Evolutionary conservation across 2,797 vertebrate genomes (phyloP).

Genomic region (Bovichtus diacanthus): DNA sequence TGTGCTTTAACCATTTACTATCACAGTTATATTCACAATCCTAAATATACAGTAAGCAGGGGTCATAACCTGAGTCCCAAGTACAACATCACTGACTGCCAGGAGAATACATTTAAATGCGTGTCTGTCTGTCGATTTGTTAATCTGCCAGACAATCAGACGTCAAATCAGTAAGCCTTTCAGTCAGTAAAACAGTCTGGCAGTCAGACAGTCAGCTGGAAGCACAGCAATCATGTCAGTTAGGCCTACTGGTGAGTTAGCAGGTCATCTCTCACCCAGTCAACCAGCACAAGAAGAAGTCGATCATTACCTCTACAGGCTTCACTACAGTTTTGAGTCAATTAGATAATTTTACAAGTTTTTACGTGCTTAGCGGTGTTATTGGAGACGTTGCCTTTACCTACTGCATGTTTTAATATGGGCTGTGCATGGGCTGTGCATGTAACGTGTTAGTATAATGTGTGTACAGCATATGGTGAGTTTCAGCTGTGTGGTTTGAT

Average conservation of each 20-base stretch:
- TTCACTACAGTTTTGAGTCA: no score
- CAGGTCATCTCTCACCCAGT: slow-evolving; percentile 24
- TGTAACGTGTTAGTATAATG: not conserved
- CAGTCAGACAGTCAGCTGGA: slow-evolving; percentile 15
- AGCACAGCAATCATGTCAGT: not conserved
- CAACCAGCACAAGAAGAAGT: slow-evolving; percentile 10
- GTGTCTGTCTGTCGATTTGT: slow-evolving; percentile 14
- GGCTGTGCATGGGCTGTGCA: no score
- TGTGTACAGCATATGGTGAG: not conserved
- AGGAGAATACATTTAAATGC: not conserved
- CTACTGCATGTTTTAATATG: not conserved
- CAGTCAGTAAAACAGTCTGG: slow-evolving; percentile 7
- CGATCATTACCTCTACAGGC: not conserved
- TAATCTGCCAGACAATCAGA: slow-evolving; percentile 18
- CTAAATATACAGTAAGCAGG: not conserved
- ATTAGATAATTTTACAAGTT: no score
- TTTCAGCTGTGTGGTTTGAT: not conserved
- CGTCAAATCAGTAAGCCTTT: not conserved
- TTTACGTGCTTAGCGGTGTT: not conserved
- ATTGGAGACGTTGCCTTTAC: not conserved
- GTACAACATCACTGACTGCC: not conserved
- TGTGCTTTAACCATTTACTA: not conserved
- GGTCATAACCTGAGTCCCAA: not conserved
- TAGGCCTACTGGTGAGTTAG: slow-evolving; percentile 16
- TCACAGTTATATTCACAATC: not conserved